Conservation (phyloP, 1,140 invertebrate species). For the Mylabris phalerata region DNA sequence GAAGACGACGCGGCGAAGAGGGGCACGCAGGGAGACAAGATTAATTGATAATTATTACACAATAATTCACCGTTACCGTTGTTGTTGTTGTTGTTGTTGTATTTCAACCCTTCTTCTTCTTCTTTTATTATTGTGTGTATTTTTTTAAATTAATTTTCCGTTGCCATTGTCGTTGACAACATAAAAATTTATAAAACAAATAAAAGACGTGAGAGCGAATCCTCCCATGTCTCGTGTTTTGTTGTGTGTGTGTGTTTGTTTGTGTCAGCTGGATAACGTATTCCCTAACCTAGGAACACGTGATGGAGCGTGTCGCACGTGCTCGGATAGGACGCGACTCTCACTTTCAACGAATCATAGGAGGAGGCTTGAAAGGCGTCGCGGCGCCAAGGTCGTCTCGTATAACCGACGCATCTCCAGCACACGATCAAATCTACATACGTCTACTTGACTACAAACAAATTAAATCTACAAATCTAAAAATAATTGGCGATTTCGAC, state of each 20-base stretch:
- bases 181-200: neutral
- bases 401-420: conserved; percentile 8
- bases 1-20: no score
- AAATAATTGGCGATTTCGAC: neutral
- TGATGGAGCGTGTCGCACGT: conserved; percentile 21
- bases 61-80: no score
- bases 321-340: conserved; percentile 14
- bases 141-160: no score
- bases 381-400: conserved; percentile 24
- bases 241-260: neutral
- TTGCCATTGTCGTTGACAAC: no score
- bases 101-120: no score
- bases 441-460: no score
- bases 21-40: no score
- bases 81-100: no score
- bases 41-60: no score
- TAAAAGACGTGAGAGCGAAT: neutral
- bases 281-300: conserved; percentile 17
- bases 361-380: conserved; percentile 13
- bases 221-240: no score
- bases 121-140: no score
- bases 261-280: neutral
- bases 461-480: no score
- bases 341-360: conserved; percentile 20
- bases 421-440: neutral